Conservation (phyloP, 2,797 vertebrate genomes). For the Siniperca undulata region DNA sequence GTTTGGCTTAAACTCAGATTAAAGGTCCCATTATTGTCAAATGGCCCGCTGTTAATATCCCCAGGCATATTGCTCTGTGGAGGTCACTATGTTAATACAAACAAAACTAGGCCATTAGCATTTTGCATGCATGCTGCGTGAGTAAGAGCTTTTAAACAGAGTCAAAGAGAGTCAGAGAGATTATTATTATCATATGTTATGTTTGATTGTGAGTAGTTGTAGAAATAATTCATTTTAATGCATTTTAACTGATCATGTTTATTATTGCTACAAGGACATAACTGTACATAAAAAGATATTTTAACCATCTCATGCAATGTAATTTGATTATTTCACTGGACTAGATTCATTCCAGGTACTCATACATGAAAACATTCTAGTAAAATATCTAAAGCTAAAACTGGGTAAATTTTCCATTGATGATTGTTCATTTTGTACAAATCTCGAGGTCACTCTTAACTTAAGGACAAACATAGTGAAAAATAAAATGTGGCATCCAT, state of each 20-base stretch:
- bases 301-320: background rate
- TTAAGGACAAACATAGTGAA: slow-evolving; percentile 1
- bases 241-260: background rate
- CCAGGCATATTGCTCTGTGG: slow-evolving; percentile 63
- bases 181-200: slow-evolving; percentile 2
- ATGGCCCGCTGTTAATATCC: slow-evolving; percentile 70
- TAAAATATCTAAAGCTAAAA: background rate
- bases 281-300: background rate
- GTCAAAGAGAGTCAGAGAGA: background rate
- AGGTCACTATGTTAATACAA: slow-evolving; percentile 77
- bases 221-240: background rate
- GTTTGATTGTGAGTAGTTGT: slow-evolving; percentile 24
- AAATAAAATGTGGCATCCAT: slow-evolving; percentile 56
- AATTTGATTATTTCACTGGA: background rate
- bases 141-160: slow-evolving; percentile 47
- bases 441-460: background rate
- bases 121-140: slow-evolving; percentile 48
- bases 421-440: background rate
- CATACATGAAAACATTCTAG: background rate
- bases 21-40: slow-evolving; percentile 77
- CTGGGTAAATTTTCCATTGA: background rate
- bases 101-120: slow-evolving; percentile 64
- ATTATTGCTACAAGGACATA: background rate
- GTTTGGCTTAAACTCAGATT: slow-evolving; percentile 76
- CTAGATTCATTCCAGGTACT: background rate